phyloP scores from a whole-genome alignment of 2,113 vertebrate species.

The Hemicordylus capensis region DNA sequence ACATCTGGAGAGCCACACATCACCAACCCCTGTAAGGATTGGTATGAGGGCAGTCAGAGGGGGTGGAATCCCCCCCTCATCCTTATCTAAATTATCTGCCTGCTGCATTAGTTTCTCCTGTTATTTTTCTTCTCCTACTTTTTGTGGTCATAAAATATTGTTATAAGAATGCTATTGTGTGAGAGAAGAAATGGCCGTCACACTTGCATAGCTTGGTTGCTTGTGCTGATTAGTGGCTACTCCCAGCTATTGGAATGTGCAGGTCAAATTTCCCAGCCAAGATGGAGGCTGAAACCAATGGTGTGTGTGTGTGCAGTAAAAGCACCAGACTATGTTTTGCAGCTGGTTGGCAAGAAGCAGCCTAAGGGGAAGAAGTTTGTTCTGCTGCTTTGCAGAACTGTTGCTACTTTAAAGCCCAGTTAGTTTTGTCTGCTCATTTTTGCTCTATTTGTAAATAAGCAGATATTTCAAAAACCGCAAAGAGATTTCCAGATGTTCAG shows the following conservation, averaged over 20 bases:
- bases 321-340: neutral
- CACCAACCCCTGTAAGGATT: too few relatives aligned
- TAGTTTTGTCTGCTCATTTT: neutral
- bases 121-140: conserved; percentile 8
- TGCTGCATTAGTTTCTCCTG: neutral
- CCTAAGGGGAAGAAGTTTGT: neutral
- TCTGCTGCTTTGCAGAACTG: neutral
- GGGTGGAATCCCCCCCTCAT: too few relatives aligned
- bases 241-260: neutral
- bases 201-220: neutral
- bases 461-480: neutral
- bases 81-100: neutral
- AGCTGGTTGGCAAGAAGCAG: neutral
- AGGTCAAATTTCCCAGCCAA: neutral
- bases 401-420: neutral
- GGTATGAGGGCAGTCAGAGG: too few relatives aligned
- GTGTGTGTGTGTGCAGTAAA: neutral
- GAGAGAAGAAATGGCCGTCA: neutral
- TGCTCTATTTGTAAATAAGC: neutral
- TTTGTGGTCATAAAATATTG: neutral
- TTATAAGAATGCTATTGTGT: neutral
- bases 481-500: neutral
- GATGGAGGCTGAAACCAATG: neutral
- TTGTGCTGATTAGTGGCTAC: neutral
- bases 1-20: too few relatives aligned